A percentile compares a stretch with the other conserved stretches of the same genome.
phyloP scores from a whole-genome alignment of 2,113 vertebrate genomes.

The Gavialis gangeticus region DNA sequence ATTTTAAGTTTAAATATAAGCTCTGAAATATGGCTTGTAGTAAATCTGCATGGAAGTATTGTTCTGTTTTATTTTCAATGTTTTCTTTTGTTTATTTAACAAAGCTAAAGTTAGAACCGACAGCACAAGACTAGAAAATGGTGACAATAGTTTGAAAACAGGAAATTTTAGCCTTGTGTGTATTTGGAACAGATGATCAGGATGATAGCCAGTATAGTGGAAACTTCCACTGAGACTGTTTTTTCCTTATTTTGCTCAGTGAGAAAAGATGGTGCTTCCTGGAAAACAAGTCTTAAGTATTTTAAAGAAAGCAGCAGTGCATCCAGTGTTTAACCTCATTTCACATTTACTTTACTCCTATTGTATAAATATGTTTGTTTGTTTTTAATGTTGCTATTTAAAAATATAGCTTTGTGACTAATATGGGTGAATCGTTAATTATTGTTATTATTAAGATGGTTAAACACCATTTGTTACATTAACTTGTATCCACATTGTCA shows the following conservation, averaged over 20 bases:
- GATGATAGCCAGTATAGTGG: slow-evolving; percentile 96
- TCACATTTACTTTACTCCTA: slow-evolving; percentile 62
- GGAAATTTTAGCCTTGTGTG: slow-evolving; percentile 95
- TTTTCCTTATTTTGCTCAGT: slow-evolving; percentile 86
- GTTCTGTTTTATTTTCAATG: slow-evolving; percentile 70
- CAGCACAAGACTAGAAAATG: slow-evolving; percentile 83
- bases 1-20: slow-evolving; percentile 12
- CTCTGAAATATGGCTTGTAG: not conserved
- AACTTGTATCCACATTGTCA: not conserved
- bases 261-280: slow-evolving; percentile 87
- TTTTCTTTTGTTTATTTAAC: slow-evolving; percentile 82
- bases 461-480: not conserved
- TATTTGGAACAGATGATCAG: slow-evolving; percentile 95
- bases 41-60: slow-evolving; percentile 39
- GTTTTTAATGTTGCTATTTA: slow-evolving; percentile 6
- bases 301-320: slow-evolving; percentile 69
- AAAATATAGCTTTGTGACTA: slow-evolving; percentile 18
- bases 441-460: not conserved
- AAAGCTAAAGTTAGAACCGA: slow-evolving; percentile 91
- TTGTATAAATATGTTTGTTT: slow-evolving; percentile 46
- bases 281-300: slow-evolving; percentile 84
- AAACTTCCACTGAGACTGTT: slow-evolving; percentile 94
- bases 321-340: slow-evolving; percentile 48
- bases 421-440: not conserved
- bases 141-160: slow-evolving; percentile 97